Conservation (phyloP, 2,888 invertebrate species). For the Mythimna ferrago region DNA sequence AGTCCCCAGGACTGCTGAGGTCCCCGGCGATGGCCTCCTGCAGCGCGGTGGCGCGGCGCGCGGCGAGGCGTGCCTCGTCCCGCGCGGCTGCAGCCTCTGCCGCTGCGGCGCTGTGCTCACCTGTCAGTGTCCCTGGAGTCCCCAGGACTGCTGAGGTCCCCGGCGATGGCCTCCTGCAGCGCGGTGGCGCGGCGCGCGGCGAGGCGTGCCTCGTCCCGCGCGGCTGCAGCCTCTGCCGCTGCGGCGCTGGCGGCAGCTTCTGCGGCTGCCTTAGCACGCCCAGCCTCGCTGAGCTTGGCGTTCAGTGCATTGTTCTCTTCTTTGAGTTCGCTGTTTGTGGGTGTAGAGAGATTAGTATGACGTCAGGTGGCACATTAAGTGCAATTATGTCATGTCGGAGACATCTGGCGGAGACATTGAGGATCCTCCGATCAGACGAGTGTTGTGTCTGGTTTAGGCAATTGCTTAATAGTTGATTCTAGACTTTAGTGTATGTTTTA, state of each 20-base stretch:
- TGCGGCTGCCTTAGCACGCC: slow-evolving; percentile 93
- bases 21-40: slow-evolving; percentile 98
- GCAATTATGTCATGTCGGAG: too few relatives aligned
- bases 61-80: slow-evolving; percentile 96
- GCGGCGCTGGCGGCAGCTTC: slow-evolving; percentile 94
- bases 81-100: slow-evolving; percentile 93
- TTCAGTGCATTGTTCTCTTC: slow-evolving; percentile 94
- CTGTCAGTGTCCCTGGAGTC: slow-evolving; percentile 91
- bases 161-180: slow-evolving; percentile 97
- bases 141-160: slow-evolving; percentile 93
- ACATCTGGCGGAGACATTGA: too few relatives aligned
- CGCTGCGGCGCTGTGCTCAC: slow-evolving; percentile 90
- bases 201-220: slow-evolving; percentile 95
- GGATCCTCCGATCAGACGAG: too few relatives aligned
- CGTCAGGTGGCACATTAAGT: too few relatives aligned
- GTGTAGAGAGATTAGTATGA: not conserved
- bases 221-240: slow-evolving; percentile 93
- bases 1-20: slow-evolving; percentile 93
- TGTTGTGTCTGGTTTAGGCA: too few relatives aligned
- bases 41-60: slow-evolving; percentile 97
- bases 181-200: slow-evolving; percentile 97
- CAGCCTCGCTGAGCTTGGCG: slow-evolving; percentile 94
- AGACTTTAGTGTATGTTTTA: too few relatives aligned
- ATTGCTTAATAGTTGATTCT: too few relatives aligned
- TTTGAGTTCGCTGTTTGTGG: slow-evolving; percentile 91